These are phyloP conservation scores for Stercorarius parasiticus DNA, from an alignment of 2,113 vertebrate genomes.

Conservation along the genomic window DNA sequence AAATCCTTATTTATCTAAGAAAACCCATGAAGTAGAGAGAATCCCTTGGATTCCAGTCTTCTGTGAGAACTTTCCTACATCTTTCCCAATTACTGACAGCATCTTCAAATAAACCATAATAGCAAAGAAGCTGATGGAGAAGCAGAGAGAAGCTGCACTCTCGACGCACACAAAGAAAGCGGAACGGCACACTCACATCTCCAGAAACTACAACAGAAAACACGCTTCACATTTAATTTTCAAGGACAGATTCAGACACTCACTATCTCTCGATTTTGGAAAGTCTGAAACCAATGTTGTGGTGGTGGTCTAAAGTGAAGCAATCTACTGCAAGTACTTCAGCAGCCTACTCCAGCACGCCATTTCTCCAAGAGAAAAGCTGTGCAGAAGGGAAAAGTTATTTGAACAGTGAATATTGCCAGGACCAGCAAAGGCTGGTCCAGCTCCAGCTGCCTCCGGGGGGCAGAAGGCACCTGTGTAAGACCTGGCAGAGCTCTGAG, in stretches of 20 bases:
- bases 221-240: neutral
- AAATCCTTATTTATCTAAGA: neutral
- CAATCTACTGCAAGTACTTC: neutral
- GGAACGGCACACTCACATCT: fast-evolving
- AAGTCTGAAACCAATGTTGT: neutral
- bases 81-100: neutral
- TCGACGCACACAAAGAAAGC: neutral
- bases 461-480: neutral
- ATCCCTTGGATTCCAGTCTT: neutral
- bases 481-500: neutral
- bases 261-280: neutral
- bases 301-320: fast-evolving
- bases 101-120: neutral
- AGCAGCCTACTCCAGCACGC: neutral
- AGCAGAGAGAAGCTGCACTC: neutral
- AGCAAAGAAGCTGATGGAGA: neutral
- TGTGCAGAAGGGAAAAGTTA: neutral
- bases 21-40: neutral
- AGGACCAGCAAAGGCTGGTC: neutral
- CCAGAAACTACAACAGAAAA: neutral
- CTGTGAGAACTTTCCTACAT: neutral
- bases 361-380: neutral
- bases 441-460: neutral
- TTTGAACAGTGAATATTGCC: neutral
- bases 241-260: neutral